Base-by-base conservation (phyloP, 2,113 vertebrate genomes). In the Hiodon tergisus region DNA sequence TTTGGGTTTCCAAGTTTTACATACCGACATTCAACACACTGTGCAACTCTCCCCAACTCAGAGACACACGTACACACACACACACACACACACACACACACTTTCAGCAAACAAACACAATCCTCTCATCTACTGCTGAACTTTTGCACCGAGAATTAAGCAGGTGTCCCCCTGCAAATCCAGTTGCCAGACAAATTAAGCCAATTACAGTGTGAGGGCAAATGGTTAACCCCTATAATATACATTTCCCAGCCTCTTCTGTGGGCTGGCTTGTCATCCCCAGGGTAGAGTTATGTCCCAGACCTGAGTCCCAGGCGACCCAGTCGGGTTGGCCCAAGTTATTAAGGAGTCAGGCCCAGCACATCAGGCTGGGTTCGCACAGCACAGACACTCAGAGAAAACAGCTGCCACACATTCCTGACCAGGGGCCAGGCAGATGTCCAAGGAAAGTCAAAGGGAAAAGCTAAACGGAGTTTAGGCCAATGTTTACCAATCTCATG, bases 161-260 rank as follows among this genome's bases (percentile, higher is more conserved):
- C 80, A 84, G 85, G 85, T 90, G 92, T 90, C 89, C 86, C 89
- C 91, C 88, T 91, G 89, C 92, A 95, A 96, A 96, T 96, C 93
- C 93, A 93, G 93, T 95, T 94, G 93, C 91, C 92, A 94, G 93
- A 95, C 93, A 94, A 95, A 95, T 94, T 95, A 97, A 98, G 94
- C 94, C 94, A 97, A 98, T 96, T 96, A 97, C 93, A 93, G 92
- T 92, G 84, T 79, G 88, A 91, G 93, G 93, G 93, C 91, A 91
- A 88, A 89, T 84, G 86, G 88, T 89, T 91, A 90, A 91, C 89
- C 88, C 88, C 86, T 78, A 84, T 90, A 88, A 90, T 90, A 90
- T 89, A 88, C 88, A 88, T 92, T 91, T 91, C 89, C 88, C 87
- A 88, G 88, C 81, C 84, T 83, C 83, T 85, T 51, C 17, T 71